Evolutionary conservation across 2,888 invertebrate genomes (phyloP).

Genomic region (Lochmaea crataegi): DNA sequence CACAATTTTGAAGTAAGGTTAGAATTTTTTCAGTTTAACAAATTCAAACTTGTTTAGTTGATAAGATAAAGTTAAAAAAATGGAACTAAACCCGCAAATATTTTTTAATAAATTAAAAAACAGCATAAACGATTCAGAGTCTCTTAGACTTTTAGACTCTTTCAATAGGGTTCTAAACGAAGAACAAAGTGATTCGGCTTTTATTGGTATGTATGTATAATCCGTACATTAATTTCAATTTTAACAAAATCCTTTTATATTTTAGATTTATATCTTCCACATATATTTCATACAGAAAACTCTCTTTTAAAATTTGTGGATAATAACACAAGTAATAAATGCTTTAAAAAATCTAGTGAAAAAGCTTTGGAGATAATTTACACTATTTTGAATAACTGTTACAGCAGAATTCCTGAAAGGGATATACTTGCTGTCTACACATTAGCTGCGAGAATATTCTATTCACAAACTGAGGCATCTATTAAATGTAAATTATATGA

Average conservation of each 20-base stretch:
- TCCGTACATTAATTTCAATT: background rate
- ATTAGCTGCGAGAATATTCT: constrained; percentile 52
- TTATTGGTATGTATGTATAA: constrained; percentile 46
- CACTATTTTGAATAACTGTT: constrained; percentile 57
- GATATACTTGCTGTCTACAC: constrained; percentile 54
- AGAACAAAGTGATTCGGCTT: constrained; percentile 50
- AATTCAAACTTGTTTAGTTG: background rate
- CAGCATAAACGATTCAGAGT: constrained; percentile 46
- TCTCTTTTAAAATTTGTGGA: constrained; percentile 55
- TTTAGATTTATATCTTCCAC: constrained; percentile 56
- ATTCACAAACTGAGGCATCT: constrained; percentile 47
- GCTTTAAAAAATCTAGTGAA: constrained; percentile 51
- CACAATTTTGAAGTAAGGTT: background rate
- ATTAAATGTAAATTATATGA: constrained; percentile 56
- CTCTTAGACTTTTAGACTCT: constrained; percentile 44
- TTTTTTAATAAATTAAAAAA: constrained; percentile 45
- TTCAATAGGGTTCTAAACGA: constrained; percentile 51
- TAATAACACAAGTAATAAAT: constrained; percentile 44
- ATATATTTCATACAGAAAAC: constrained; percentile 54
- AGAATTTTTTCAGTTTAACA: background rate
- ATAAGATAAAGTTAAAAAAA: constrained; percentile 32
- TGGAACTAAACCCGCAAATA: constrained; percentile 50
- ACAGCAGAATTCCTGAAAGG: constrained; percentile 50
- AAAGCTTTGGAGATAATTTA: constrained; percentile 56
- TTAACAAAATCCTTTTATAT: constrained; percentile 31